Base-by-base conservation (phyloP, 1,140 invertebrate species). In the Sesamia nonagrioides region DNA sequence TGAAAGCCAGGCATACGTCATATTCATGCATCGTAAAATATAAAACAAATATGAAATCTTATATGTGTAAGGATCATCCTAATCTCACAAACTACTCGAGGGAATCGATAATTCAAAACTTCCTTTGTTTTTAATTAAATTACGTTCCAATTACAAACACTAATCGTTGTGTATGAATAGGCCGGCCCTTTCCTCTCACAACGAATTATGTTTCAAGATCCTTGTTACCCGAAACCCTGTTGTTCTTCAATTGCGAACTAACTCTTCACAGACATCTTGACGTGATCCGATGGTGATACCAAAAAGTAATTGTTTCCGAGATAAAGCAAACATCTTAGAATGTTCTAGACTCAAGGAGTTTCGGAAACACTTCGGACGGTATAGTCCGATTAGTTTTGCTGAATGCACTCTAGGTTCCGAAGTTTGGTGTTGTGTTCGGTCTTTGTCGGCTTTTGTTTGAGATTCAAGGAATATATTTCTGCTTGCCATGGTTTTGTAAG, bases 231-330 rank as follows among this genome's bases (percentile, higher is more conserved):
- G 9, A 45, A 17, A 21, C 17, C 9, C 63, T 45, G 42, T 63
- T 63, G 35, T 63, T 63, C 37, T 68, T 68, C 63, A n/a, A 69
- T 52, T 50, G 27, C 61, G 4, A 6, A 18, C 40, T 52, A 21
- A 27, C 5, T 27, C 9, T 42, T 45, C 42, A 45, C 37, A n/a
- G 17, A n/a, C 60, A 40, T 52, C 45, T 69, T 35, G 45, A 52
- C 66, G 18, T 21, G 21, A 21, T 69, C n/a, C 27, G 17, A 15
- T n/a, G n/a, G 13, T 6, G 27, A 63, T 17, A 40, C 35, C 60
- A 63, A 37, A 52, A 69, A 69, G 66, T 69, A 69, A 69, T 69
- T 69, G 66, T 69, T 69, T 35, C 27, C 45, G 48, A 52, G 45
- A 69, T 69, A 69, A 52, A 69, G 27, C 66, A 50, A 69, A 69